These are phyloP conservation scores for Aspidapion aeneum DNA, from an alignment of 2,888 invertebrate genomes.

Conservation along the genomic window DNA sequence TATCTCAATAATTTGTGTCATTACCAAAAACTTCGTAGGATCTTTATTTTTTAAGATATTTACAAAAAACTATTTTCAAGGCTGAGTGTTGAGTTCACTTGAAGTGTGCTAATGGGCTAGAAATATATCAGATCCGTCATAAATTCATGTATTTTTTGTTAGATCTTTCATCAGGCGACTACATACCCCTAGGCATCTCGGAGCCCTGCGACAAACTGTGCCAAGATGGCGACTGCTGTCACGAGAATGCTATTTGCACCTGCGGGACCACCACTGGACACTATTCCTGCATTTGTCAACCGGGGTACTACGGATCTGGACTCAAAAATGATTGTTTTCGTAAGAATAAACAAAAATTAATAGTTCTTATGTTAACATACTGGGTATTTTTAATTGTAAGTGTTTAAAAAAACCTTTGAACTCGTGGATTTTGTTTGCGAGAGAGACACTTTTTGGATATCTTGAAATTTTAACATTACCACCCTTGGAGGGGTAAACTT, in stretches of 20 bases:
- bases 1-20: no score
- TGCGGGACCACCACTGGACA: conserved; percentile 67
- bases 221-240: conserved; percentile 54
- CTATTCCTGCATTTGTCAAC: conserved; percentile 63
- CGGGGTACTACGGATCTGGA: conserved; percentile 64
- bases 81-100: no score
- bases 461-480: no score
- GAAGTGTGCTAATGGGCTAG: no score
- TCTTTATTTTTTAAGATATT: no score
- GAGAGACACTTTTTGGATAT: no score
- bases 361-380: no score
- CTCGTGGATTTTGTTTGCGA: no score
- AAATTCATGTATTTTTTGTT: conserved; percentile 19
- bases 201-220: conserved; percentile 56
- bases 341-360: conserved; percentile 41
- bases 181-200: conserved; percentile 50
- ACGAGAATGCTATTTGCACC: conserved; percentile 57
- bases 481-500: no score
- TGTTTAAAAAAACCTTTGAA: conserved; percentile 3
- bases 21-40: no score
- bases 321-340: conserved; percentile 56
- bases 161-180: conserved; percentile 62
- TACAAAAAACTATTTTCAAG: no score
- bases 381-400: neutral
- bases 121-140: no score